Base-by-base conservation (phyloP, 2,797 vertebrate genomes). In the Onychomys leucogaster region DNA sequence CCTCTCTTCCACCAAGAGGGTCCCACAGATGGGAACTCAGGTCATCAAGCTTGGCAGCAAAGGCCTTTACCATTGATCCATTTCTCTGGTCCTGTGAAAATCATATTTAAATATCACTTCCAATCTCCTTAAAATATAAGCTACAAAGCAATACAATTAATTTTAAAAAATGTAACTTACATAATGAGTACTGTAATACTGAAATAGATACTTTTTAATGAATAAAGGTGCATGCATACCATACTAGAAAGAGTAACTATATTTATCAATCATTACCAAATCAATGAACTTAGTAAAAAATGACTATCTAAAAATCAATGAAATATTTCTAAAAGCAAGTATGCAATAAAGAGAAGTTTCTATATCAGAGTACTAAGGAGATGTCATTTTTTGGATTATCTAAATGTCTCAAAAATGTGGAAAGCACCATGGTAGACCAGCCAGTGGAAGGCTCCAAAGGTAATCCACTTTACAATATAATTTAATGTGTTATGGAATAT, bases 41-140 rank as follows among this genome's bases (percentile, higher is more conserved):
- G 4, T 41, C 46, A 55, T n/a, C n/a, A 41, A 67, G 2, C 49
- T 55, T 73, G 49, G 5, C 1, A 41, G n/a, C 9, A 87, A 41
- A 73, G 5, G 9, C 25, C 49, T 32, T 86, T 41, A 19, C 2
- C 49, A 73, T 14, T 57, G 5, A 57, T 37, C n/a, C 5, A 55
- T 57, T 57, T 73, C 34, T 25, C 13, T 71, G 14, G 7, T 57
- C 5, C 34, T 55, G 25, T 57, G n/a, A 16, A 57, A 85, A 57
- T 37, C 29, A 87, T 77, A 41, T 46, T 78, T 21, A 41, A 78
- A 59, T 82, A 29, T 96, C 55, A 86, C 73, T 95, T 97, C 46
- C 27, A 55, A 55, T 90, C 1, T 17, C 61, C 81, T 8, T 88
- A 73, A 77, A 76, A 81, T 29, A 37, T 37, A 55, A 94, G 61